phyloP scores from a whole-genome alignment of 2,113 vertebrate genomes.

The Anas platyrhynchos region DNA sequence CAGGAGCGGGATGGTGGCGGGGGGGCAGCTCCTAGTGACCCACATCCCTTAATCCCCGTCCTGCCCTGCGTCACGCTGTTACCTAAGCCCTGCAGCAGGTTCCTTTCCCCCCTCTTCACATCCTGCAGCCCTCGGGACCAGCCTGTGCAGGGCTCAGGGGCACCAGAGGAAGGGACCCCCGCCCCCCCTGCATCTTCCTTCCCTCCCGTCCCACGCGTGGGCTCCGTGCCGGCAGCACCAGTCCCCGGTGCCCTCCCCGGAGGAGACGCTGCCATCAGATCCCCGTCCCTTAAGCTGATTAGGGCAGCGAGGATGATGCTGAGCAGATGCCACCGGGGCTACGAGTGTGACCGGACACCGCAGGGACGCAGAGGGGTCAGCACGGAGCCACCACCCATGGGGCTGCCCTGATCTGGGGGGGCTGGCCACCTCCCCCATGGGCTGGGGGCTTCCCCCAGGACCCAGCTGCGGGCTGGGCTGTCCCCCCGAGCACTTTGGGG shows the following conservation, averaged over 20 bases:
- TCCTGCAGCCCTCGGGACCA: not conserved
- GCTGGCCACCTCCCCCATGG: not conserved
- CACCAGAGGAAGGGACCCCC: accelerated
- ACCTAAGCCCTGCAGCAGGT: not conserved
- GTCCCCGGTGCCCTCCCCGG: not conserved
- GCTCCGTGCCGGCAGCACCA: not conserved
- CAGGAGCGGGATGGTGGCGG: not conserved
- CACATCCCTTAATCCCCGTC: slow-evolving; percentile 38
- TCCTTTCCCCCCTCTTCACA: not conserved
- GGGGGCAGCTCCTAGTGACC: not conserved
- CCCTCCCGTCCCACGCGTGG: not conserved
- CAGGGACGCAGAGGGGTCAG: not conserved
- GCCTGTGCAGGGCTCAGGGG: not conserved
- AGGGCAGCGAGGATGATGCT: not conserved
- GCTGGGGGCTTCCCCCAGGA: not conserved
- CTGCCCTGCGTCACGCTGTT: not conserved
- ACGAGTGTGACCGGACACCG: not conserved
- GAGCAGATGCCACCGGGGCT: not conserved
- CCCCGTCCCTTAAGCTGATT: slow-evolving; percentile 43
- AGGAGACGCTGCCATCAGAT: not conserved
- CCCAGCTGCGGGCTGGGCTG: not conserved
- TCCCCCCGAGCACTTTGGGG: not conserved
- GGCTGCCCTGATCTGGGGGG: not conserved
- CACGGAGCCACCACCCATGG: not conserved
- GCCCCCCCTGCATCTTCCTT: not conserved